A percentile compares a stretch with the other conserved stretches of the same genome.
Evolutionary conservation across 2,797 vertebrate genomes (phyloP).

Genomic region (Remorina albescens): DNA sequence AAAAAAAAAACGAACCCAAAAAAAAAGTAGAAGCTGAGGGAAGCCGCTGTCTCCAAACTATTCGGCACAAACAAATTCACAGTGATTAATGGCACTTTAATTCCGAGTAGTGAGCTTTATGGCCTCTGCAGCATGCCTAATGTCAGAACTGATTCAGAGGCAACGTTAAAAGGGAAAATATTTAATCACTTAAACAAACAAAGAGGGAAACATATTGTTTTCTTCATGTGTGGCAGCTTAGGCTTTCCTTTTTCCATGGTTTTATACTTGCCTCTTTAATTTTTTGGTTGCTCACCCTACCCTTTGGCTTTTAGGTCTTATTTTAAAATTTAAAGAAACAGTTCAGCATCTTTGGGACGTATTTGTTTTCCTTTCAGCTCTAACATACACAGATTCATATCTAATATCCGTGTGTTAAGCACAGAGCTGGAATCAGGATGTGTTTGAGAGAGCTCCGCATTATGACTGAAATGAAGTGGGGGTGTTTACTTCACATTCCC

Average conservation of each 20-base stretch:
- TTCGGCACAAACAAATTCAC: constrained; percentile 57
- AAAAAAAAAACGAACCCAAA: too few relatives aligned
- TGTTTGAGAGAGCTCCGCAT: not conserved
- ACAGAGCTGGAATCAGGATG: constrained; percentile 1
- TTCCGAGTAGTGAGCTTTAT: constrained; percentile 41
- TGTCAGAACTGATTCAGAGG: constrained; percentile 56
- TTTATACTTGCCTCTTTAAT: not conserved
- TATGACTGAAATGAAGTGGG: not conserved
- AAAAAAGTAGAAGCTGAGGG: constrained; percentile 51
- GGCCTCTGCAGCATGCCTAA: constrained; percentile 44
- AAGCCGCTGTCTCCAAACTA: constrained; percentile 56
- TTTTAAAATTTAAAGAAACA: not conserved
- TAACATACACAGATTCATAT: not conserved
- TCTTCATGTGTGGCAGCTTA: constrained; percentile 24
- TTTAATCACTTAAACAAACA: constrained; percentile 57
- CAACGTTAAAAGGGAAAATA: constrained; percentile 52
- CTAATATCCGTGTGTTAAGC: not conserved
- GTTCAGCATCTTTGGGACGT: not conserved
- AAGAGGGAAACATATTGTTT: constrained; percentile 32
- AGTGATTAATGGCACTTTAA: constrained; percentile 71
- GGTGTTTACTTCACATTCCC: too few relatives aligned
- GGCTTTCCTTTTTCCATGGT: not conserved
- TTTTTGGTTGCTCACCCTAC: too few relatives aligned
- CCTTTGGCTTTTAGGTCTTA: not conserved
- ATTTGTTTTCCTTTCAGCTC: not conserved